These are phyloP conservation scores for Tympanuchus pallidicinctus DNA, from an alignment of 2,113 vertebrate genomes.

Conservation along the genomic window DNA sequence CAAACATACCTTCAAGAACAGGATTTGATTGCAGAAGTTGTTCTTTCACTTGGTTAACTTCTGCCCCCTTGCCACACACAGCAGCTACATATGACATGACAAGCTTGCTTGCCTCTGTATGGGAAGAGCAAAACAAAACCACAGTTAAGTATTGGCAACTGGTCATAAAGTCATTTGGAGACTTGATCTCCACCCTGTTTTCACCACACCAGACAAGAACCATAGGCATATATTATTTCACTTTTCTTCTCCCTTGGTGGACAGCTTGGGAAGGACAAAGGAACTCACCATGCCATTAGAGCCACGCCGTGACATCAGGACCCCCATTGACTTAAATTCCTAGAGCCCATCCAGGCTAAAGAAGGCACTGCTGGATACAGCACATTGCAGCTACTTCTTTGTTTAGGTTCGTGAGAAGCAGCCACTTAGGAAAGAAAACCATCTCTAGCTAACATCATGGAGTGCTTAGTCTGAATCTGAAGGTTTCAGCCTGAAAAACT, in stretches of 20 bases:
- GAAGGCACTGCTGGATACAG: not conserved
- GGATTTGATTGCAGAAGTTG: slow-evolving; percentile 98
- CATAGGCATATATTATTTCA: not conserved
- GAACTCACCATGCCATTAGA: not conserved
- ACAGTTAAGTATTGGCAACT: not conserved
- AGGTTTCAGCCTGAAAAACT: not conserved
- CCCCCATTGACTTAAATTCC: not conserved
- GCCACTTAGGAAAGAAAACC: not conserved
- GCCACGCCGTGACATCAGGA: not conserved
- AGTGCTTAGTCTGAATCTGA: not conserved
- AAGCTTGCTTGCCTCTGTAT: slow-evolving; percentile 96
- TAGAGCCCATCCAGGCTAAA: not conserved
- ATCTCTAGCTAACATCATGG: not conserved
- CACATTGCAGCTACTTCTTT: not conserved
- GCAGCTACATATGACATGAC: slow-evolving; percentile 99
- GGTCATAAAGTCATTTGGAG: not conserved
- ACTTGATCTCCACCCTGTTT: not conserved
- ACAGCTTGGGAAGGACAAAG: not conserved
- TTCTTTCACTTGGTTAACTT: slow-evolving; percentile 99
- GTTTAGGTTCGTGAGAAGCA: not conserved
- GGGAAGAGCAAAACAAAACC: slow-evolving; percentile 57
- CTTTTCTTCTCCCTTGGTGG: not conserved
- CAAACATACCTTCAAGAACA: slow-evolving; percentile 93
- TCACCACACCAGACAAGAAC: not conserved
- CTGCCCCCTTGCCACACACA: slow-evolving; percentile 97